Evolutionary conservation across 2,113 vertebrate genomes (phyloP).

Genomic region (Pipa parva): DNA sequence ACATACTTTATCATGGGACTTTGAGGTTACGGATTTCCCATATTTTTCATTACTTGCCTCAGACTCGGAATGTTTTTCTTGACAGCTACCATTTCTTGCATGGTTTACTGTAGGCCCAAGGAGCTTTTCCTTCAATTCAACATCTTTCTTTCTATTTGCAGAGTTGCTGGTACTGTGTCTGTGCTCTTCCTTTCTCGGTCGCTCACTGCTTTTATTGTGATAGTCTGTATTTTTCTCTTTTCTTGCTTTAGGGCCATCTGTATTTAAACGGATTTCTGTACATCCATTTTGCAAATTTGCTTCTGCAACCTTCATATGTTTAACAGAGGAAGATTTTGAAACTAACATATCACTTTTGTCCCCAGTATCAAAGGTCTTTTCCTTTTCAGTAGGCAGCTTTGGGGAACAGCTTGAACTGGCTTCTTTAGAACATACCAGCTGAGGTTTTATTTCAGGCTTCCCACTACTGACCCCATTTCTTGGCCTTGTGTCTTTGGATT

Average conservation of each 20-base stretch:
- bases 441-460: constrained; percentile 52
- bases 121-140: constrained; percentile 44
- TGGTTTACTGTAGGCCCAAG: constrained; percentile 52
- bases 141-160: constrained; percentile 43
- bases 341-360: constrained; percentile 48
- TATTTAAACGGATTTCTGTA: constrained; percentile 47
- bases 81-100: constrained; percentile 51
- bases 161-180: constrained; percentile 20
- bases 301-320: constrained; percentile 43
- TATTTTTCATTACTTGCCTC: constrained; percentile 49
- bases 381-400: constrained; percentile 44
- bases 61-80: constrained; percentile 55
- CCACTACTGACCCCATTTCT: constrained; percentile 49
- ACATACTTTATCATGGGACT: constrained; percentile 58
- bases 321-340: constrained; percentile 44
- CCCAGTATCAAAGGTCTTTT: constrained; percentile 50
- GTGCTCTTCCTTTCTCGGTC: constrained; percentile 50
- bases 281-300: constrained; percentile 26
- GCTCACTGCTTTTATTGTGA: constrained; percentile 44
- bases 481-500: constrained; percentile 56
- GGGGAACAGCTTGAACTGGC: constrained; percentile 44
- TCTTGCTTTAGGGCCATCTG: constrained; percentile 56
- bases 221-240: constrained; percentile 56
- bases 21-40: constrained; percentile 48
- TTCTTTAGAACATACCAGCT: constrained; percentile 56